These are phyloP conservation scores for Myrmophylax atrothorax DNA, from an alignment of 2,113 vertebrate species.

Conservation along the genomic window DNA sequence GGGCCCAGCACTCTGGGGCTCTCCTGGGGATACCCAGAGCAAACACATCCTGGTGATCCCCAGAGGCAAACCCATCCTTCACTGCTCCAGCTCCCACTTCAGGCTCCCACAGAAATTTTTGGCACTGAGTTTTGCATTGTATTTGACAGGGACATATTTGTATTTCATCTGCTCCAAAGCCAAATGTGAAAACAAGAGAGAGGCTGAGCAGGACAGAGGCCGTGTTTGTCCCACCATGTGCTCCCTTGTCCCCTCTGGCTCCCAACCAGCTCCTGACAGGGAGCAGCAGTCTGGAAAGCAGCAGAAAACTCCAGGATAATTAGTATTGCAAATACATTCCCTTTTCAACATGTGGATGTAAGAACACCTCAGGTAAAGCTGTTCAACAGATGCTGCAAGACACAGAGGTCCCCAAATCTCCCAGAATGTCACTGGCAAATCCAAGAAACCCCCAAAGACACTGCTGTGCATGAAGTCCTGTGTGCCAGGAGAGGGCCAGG, in stretches of 20 bases:
- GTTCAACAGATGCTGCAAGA: background rate
- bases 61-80: background rate
- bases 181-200: background rate
- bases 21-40: no score
- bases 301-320: background rate
- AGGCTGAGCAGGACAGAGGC: accelerated
- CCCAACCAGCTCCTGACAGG: background rate
- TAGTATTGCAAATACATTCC: background rate
- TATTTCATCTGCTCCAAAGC: background rate
- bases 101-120: background rate
- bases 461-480: background rate
- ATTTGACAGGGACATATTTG: background rate
- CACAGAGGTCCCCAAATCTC: background rate
- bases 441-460: background rate
- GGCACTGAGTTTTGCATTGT: background rate
- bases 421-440: background rate
- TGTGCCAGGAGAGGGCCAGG: background rate
- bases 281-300: background rate
- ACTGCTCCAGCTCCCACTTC: background rate
- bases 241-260: background rate
- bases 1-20: background rate
- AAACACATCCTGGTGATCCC: no score
- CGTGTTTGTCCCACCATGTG: accelerated
- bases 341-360: accelerated
- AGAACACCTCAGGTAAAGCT: accelerated